phyloP scores from a whole-genome alignment of 2,797 vertebrate species.

The Sebastes wilsoni region DNA sequence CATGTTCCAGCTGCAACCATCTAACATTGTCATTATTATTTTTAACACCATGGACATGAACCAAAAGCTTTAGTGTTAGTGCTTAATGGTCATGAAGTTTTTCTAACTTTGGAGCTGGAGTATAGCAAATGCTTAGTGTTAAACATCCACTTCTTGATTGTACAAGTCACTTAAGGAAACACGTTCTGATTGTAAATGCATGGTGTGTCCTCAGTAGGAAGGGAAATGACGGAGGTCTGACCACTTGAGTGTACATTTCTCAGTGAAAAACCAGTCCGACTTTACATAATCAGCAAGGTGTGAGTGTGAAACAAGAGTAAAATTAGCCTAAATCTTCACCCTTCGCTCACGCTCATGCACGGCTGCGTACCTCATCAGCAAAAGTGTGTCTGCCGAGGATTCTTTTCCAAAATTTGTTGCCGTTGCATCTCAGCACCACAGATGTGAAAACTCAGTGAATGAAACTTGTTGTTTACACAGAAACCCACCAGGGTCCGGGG shows the following conservation, averaged over 20 bases:
- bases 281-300: slow-evolving; percentile 40
- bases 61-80: no score
- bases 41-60: no score
- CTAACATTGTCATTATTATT: no score
- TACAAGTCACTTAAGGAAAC: neutral
- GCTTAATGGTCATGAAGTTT: neutral
- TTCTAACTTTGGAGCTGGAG: neutral
- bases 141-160: neutral
- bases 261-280: neutral
- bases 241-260: slow-evolving; percentile 9
- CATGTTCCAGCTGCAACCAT: no score
- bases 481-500: neutral
- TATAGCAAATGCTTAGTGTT: neutral
- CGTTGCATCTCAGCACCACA: neutral
- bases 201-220: no score
- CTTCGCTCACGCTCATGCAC: neutral
- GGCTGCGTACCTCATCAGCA: slow-evolving; percentile 26
- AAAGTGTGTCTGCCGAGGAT: slow-evolving; percentile 14
- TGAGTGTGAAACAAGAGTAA: slow-evolving; percentile 11
- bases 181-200: slow-evolving; percentile 7
- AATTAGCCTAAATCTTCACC: slow-evolving; percentile 16
- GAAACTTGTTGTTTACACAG: slow-evolving; percentile 19
- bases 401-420: slow-evolving; percentile 7
- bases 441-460: slow-evolving; percentile 20
- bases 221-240: slow-evolving; percentile 23